Conservation (phyloP, 2,888 invertebrate species). For the Norana najaformis region DNA sequence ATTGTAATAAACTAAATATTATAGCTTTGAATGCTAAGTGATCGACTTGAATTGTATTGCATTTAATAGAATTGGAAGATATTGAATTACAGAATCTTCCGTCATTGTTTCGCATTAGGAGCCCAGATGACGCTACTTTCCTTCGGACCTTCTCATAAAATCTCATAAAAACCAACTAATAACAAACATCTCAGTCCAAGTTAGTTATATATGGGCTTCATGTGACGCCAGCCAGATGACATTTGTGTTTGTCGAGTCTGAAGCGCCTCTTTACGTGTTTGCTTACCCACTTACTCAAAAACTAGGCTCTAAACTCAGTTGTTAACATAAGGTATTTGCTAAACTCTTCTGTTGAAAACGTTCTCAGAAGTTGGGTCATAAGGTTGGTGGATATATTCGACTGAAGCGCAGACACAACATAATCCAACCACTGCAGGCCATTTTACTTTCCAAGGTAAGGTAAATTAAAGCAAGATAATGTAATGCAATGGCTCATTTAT, state of each 20-base stretch:
- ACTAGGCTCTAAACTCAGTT: background rate
- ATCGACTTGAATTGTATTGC: background rate
- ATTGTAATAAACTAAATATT: background rate
- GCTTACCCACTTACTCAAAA: background rate
- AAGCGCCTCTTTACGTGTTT: background rate
- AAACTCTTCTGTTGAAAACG: no score
- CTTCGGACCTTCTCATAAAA: background rate
- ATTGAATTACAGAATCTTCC: background rate
- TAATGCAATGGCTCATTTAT: background rate
- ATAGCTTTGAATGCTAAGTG: background rate
- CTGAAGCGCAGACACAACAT: background rate
- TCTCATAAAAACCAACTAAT: background rate
- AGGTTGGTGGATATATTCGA: background rate
- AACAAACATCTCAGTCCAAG: background rate
- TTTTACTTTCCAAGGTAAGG: no score
- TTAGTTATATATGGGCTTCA: background rate
- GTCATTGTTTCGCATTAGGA: background rate
- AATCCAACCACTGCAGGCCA: no score
- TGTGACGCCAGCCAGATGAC: background rate
- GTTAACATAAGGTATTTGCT: background rate
- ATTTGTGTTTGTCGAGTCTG: constrained; percentile 4
- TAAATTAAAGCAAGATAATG: no score
- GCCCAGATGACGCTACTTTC: background rate
- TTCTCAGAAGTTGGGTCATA: background rate
- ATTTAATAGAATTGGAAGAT: background rate